phyloP scores from a whole-genome alignment of 2,113 vertebrate species.

The Siphamia tubifer region DNA sequence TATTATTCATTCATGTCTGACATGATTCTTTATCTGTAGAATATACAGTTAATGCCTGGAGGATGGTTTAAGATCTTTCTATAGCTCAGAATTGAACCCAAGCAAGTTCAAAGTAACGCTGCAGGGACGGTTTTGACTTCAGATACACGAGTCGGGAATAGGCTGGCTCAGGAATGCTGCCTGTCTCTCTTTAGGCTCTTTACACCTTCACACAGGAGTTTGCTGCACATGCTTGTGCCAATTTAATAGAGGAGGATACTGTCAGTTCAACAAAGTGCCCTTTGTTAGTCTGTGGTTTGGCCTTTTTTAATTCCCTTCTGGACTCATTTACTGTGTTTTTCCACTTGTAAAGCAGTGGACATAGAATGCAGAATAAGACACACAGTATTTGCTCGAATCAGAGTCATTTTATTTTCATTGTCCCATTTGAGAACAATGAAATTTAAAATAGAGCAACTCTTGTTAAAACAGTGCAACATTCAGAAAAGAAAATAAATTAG shows the following conservation, averaged over 20 bases:
- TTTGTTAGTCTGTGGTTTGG: neutral
- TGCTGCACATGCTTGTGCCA: neutral
- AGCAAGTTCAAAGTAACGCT: slow-evolving; percentile 31
- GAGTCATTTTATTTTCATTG: too few species aligned
- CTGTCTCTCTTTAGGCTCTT: slow-evolving; percentile 26
- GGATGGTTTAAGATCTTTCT: slow-evolving; percentile 1
- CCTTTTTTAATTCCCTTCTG: neutral
- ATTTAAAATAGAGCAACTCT: too few species aligned
- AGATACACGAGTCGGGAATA: neutral
- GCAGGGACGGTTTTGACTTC: slow-evolving; percentile 7
- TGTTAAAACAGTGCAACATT: too few species aligned
- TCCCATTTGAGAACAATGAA: too few species aligned
- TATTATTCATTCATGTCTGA: neutral
- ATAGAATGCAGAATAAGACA: too few species aligned
- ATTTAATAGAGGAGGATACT: neutral
- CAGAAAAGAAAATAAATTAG: too few species aligned
- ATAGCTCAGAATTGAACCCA: neutral
- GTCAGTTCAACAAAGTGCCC: neutral
- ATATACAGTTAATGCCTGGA: slow-evolving; percentile 8
- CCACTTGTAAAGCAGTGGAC: too few species aligned
- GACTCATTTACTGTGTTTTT: neutral
- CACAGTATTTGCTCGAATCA: too few species aligned
- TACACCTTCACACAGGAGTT: neutral
- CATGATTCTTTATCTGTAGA: neutral
- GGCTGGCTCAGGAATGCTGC: slow-evolving; percentile 24